phyloP scores from a whole-genome alignment of 2,113 vertebrate species.

The Platysteira castanea region DNA sequence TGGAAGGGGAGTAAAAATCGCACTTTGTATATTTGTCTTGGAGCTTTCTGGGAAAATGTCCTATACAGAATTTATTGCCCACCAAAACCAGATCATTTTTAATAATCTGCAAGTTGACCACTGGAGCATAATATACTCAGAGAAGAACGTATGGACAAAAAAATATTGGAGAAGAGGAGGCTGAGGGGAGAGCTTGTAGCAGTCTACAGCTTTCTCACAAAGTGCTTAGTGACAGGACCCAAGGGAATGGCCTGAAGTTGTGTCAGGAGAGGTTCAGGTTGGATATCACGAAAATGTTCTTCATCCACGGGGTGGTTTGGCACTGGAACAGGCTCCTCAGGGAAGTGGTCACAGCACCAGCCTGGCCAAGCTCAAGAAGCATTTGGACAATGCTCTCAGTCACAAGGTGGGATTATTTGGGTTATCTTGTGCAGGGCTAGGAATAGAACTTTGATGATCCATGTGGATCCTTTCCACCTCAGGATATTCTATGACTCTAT shows the following conservation, averaged over 20 bases:
- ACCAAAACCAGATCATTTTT: neutral
- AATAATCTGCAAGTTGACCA: neutral
- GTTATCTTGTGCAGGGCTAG: neutral
- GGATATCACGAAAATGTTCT: neutral
- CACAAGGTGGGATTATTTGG: no score
- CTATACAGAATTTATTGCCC: neutral
- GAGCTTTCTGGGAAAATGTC: neutral
- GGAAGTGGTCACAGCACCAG: no score
- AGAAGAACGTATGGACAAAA: neutral
- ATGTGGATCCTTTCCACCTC: neutral
- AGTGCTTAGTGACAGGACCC: accelerated
- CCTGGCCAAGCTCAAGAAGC: neutral
- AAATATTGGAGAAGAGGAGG: neutral
- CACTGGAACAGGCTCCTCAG: neutral
- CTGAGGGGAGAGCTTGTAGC: neutral
- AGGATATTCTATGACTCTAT: neutral
- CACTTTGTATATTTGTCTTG: neutral
- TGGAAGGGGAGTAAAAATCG: neutral
- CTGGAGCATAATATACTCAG: neutral
- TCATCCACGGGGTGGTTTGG: neutral
- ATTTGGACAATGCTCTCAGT: neutral
- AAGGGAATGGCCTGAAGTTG: neutral
- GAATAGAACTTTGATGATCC: neutral
- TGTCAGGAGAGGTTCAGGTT: neutral
- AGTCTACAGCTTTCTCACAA: neutral